Evolutionary conservation across 2,888 invertebrate genomes (phyloP).

Genomic region (Rotaria socialis): DNA sequence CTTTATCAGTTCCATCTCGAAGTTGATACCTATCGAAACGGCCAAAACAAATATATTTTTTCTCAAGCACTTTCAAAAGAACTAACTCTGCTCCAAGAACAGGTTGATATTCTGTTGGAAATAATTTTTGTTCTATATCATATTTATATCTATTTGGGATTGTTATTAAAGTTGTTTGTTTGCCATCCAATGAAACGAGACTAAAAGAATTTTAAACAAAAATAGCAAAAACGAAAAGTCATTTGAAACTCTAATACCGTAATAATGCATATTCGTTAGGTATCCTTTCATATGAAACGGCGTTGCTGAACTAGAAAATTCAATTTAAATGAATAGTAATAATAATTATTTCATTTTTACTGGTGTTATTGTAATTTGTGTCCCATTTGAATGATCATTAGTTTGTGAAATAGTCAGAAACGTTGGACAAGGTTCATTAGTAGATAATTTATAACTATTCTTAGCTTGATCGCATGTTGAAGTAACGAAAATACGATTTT

Average conservation of each 20-base stretch:
- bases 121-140: background rate
- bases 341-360: background rate
- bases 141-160: background rate
- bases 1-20: background rate
- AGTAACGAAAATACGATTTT: background rate
- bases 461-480: background rate
- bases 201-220: background rate
- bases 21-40: background rate
- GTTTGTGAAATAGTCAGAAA: background rate
- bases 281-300: no score
- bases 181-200: slow-evolving; percentile 18
- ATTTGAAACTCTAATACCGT: background rate
- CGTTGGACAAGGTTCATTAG: background rate
- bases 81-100: background rate
- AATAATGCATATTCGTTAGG: background rate
- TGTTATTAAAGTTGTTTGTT: background rate
- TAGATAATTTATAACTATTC: background rate
- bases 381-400: background rate
- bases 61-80: no score
- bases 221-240: background rate
- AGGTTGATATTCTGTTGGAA: background rate
- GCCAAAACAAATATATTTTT: background rate
- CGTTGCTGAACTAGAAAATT: background rate
- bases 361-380: background rate
- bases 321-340: background rate